These are phyloP conservation scores for Drosophila punjabiensis DNA, from an alignment of 1,140 invertebrate genomes.

Conservation along the genomic window DNA sequence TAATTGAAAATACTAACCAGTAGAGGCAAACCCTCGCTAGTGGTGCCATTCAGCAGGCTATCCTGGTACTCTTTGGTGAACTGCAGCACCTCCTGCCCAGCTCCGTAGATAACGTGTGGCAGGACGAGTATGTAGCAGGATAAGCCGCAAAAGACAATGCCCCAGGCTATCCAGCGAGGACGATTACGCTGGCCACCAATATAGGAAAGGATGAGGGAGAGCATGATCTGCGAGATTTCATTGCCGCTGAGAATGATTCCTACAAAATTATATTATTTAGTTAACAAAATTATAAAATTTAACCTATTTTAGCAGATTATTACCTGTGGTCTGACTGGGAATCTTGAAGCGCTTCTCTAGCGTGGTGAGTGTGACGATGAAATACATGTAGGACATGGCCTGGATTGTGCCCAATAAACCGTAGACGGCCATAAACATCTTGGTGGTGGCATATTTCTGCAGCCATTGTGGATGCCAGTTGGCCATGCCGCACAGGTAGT, in stretches of 20 bases:
- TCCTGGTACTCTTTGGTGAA: constrained; percentile 85
- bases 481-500: constrained; percentile 87
- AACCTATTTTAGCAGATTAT: constrained; percentile 18
- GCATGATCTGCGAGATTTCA: constrained; percentile 90
- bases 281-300: no score
- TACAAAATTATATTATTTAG: constrained; percentile 58
- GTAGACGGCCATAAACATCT: constrained; percentile 88
- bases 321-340: constrained; percentile 90
- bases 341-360: constrained; percentile 91
- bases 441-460: constrained; percentile 88
- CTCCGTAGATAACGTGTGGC: constrained; percentile 90
- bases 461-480: constrained; percentile 88
- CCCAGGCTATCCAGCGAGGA: constrained; percentile 89
- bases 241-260: constrained; percentile 90
- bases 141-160: constrained; percentile 88
- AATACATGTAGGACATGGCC: constrained; percentile 90
- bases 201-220: constrained; percentile 88
- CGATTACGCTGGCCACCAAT: constrained; percentile 88
- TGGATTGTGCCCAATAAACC: constrained; percentile 89
- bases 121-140: constrained; percentile 89
- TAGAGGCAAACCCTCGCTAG: constrained; percentile 26
- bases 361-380: constrained; percentile 89
- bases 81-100: constrained; percentile 86
- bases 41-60: constrained; percentile 36
- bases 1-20: constrained; percentile 36